Base-by-base conservation (phyloP, 2,113 vertebrate species). In the Oplegnathus fasciatus region DNA sequence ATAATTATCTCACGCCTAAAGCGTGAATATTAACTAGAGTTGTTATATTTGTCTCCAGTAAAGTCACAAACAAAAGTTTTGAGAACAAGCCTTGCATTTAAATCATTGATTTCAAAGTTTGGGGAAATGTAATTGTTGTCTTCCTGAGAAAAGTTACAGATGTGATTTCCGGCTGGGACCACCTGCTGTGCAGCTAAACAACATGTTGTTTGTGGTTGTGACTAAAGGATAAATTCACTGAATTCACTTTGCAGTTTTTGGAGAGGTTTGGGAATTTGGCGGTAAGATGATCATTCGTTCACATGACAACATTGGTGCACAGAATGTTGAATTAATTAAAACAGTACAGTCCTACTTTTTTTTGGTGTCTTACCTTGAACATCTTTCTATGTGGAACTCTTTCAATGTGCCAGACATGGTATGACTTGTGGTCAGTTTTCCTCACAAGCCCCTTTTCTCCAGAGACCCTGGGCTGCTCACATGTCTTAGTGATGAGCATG, bases 21-120 rank as follows among this genome's bases (percentile, higher is more conserved):
- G 91, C 85, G 66, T 81, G 78, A 90, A 85, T 87, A 76, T 80
- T 71, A 84, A 83, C 50, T 20, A 22, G 40, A 42, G 61, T 80
- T 80, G 42, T 80, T 70, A 30, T 60, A 52, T 84, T 82, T 64
- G 34, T 84, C 70, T 83, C 71, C 32, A 58, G 67, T 55, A 62
- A 70, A 78, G 68, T 81, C 74, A 58, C 18, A 74, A 88, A 85
- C 75, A 79, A 79, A 77, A 58, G 28, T 89, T 69, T 80, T 55
- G 14, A 71, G 46, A 83, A 40, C 48, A 8, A 80, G 66, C 57
- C 7, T 75, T n/a, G 44, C 72, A 88, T 84, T 65, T 72, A 76
- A 86, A 79, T 75, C 14, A 62, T 6, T 75, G 50, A 71, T 71
- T 71, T 78, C 30, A 57, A 70, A 79, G 67, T 78, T 42, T 50